phyloP scores from a whole-genome alignment of 2,113 vertebrate genomes.

The Onychorhynchus coronatus region DNA sequence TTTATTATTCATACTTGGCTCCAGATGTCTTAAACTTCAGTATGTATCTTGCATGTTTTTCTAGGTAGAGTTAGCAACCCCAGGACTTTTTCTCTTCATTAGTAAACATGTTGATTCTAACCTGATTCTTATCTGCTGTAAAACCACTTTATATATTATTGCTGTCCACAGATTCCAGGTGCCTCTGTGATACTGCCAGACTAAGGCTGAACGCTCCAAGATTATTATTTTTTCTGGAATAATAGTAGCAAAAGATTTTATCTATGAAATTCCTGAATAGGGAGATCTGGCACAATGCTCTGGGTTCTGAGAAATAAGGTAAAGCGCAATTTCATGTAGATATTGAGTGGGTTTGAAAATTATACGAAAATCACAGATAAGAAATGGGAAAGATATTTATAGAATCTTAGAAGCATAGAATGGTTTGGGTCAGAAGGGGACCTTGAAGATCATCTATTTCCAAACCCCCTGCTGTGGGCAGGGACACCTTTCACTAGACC shows the following conservation, averaged over 20 bases:
- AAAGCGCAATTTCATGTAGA: background rate
- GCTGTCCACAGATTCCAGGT: conserved; percentile 6
- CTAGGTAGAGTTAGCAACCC: background rate
- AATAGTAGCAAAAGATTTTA: conserved; percentile 5
- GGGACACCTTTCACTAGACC: background rate
- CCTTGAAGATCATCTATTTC: background rate
- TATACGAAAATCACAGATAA: background rate
- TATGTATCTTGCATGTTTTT: background rate
- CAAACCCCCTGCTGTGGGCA: background rate
- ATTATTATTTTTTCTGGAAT: background rate
- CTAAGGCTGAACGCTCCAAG: background rate
- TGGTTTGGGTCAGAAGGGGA: background rate
- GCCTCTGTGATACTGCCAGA: background rate
- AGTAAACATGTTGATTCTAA: background rate
- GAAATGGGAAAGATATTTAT: background rate
- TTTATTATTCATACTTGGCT: background rate
- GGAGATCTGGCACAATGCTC: background rate
- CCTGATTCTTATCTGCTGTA: background rate
- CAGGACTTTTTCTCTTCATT: background rate
- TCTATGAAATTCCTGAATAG: background rate
- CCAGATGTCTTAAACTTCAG: background rate
- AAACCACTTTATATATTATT: background rate
- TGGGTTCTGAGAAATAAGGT: background rate
- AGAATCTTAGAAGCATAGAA: background rate
- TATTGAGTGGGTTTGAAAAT: background rate